These are phyloP conservation scores for Dicycla oo DNA, from an alignment of 2,888 invertebrate genomes.

Conservation along the genomic window DNA sequence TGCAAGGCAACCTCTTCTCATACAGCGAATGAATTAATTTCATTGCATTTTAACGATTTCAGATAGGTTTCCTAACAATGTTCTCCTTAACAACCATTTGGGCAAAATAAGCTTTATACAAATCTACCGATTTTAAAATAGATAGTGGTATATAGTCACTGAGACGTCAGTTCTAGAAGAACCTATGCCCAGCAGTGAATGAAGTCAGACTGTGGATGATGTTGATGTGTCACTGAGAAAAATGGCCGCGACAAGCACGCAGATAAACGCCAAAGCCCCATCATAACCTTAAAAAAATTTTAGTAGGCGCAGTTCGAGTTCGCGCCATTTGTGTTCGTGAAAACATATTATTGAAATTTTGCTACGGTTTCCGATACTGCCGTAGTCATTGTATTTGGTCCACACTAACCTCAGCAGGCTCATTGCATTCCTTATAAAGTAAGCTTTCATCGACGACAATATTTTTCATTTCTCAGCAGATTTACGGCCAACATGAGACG, in stretches of 20 bases:
- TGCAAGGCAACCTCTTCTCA: neutral
- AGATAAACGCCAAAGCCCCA: neutral
- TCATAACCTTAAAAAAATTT: slow-evolving; percentile 4
- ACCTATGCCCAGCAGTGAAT: neutral
- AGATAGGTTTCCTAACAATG: neutral
- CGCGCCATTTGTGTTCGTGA: too few species aligned
- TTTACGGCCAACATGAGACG: too few species aligned
- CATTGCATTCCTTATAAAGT: too few species aligned
- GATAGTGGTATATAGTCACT: too few species aligned
- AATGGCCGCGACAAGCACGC: neutral
- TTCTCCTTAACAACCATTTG: neutral
- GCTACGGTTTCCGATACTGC: too few species aligned
- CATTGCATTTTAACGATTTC: neutral
- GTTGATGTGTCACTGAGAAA: too few species aligned
- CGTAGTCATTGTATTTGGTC: too few species aligned
- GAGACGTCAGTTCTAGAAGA: neutral
- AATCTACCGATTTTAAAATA: neutral
- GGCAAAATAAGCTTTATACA: neutral
- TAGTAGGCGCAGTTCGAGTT: too few species aligned
- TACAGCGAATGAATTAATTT: neutral
- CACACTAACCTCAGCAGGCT: too few species aligned
- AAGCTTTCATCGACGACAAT: too few species aligned
- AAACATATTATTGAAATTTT: too few species aligned
- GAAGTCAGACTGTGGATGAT: neutral
- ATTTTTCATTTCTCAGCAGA: too few species aligned